phyloP scores from a whole-genome alignment of 2,113 vertebrate species.

The Himantopus leucocephalus region DNA sequence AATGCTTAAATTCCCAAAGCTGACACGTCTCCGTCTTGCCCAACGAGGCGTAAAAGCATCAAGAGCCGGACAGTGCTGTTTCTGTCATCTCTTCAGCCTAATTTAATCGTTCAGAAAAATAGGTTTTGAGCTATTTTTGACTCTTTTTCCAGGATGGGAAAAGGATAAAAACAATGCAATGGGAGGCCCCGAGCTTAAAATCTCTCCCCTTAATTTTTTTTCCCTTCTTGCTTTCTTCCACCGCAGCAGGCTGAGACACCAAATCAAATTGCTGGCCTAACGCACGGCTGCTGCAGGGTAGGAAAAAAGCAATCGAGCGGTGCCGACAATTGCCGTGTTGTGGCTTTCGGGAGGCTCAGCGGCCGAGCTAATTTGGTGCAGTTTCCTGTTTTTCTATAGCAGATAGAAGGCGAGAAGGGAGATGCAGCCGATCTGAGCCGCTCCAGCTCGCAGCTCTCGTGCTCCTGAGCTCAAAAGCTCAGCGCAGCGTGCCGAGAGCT shows the following conservation, averaged over 20 bases:
- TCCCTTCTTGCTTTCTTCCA: not conserved
- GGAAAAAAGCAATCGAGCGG: not conserved
- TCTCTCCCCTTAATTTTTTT: not conserved
- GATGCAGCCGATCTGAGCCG: not conserved
- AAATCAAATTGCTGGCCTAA: not conserved
- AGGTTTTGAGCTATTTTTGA: conserved; percentile 20
- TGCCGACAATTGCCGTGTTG: not conserved
- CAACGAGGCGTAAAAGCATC: not conserved
- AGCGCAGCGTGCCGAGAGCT: not conserved
- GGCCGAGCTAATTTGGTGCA: not conserved
- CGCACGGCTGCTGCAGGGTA: not conserved
- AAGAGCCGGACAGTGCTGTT: not conserved
- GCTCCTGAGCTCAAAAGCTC: not conserved
- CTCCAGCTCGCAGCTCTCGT: not conserved
- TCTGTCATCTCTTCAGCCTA: conserved; percentile 8
- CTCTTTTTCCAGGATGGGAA: conserved; percentile 3
- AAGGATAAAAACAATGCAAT: conserved; percentile 44
- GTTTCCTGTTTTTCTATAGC: conserved; percentile 30
- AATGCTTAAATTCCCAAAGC: not conserved
- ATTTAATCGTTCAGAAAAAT: conserved; percentile 55
- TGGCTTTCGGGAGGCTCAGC: not conserved
- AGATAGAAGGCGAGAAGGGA: not conserved
- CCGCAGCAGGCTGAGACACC: not conserved
- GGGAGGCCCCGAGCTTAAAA: not conserved
- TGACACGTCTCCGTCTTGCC: not conserved